Percentiles rank a stretch among this genome's conserved stretches.
phyloP scores from a whole-genome alignment of 1,140 invertebrate genomes.

The Pogonomyrmex californicus region DNA sequence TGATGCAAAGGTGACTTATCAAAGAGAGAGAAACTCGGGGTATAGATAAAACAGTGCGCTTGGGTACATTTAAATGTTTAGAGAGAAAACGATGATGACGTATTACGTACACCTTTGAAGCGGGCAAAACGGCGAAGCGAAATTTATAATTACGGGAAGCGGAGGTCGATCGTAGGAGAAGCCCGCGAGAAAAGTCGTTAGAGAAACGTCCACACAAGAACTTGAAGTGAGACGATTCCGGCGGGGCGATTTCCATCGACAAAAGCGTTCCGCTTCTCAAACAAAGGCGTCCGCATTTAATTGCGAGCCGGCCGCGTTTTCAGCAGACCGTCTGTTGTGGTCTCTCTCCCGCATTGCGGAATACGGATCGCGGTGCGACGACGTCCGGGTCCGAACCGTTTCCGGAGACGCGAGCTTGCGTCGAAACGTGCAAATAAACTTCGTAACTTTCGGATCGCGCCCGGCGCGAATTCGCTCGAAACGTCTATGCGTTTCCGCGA shows the following conservation, averaged over 20 bases:
- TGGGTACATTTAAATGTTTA: conserved; percentile 9
- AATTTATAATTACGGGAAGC: conserved; percentile 51
- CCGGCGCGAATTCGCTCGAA: neutral
- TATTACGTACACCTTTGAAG: neutral
- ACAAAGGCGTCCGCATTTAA: conserved; percentile 59
- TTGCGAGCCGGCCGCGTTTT: conserved; percentile 37
- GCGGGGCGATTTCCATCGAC: conserved; percentile 1
- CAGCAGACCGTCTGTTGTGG: neutral
- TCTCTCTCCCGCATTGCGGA: conserved; percentile 5
- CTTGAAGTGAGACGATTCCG: neutral
- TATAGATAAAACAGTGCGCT: neutral
- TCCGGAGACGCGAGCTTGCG: conserved; percentile 30
- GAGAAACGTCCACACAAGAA: neutral
- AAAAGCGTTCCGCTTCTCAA: neutral
- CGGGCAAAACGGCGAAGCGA: neutral
- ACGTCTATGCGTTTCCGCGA: conserved; percentile 25
- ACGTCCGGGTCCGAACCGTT: conserved; percentile 27
- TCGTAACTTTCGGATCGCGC: conserved; percentile 62
- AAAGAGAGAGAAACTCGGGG: conserved; percentile 27
- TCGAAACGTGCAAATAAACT: conserved; percentile 65
- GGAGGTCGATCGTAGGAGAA: conserved; percentile 22
- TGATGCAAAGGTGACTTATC: neutral
- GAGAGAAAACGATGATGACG: conserved; percentile 24
- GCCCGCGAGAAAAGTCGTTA: neutral
- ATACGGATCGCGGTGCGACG: neutral